Percentiles rank a stretch among this genome's conserved stretches.
phyloP scores from a whole-genome alignment of 2,888 invertebrate genomes.

The Parochlus steinenii region DNA sequence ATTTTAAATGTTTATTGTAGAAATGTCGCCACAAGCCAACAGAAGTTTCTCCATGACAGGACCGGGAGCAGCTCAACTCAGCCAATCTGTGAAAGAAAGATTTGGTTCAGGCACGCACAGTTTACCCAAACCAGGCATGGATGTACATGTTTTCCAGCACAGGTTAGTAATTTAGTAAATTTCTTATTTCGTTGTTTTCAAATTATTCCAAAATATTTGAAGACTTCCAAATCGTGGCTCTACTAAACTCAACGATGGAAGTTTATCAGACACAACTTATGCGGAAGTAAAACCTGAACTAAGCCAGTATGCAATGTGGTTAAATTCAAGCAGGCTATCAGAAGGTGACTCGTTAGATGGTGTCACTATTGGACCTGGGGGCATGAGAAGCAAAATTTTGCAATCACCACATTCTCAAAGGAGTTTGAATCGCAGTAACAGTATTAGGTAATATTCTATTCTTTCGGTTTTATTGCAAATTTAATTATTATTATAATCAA shows the following conservation, averaged over 20 bases:
- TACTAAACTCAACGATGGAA: slow-evolving; percentile 55
- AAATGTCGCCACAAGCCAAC: too few relatives aligned
- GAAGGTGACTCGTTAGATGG: slow-evolving; percentile 83
- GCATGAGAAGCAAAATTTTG: slow-evolving; percentile 7
- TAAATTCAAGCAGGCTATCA: slow-evolving; percentile 71
- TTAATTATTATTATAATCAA: neutral
- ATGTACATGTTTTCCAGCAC: slow-evolving; percentile 41
- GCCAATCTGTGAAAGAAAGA: slow-evolving; percentile 74
- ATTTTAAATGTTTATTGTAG: neutral
- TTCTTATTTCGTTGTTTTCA: neutral
- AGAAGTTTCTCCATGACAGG: slow-evolving; percentile 76
- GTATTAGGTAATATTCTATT: slow-evolving; percentile 56
- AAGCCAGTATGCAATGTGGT: slow-evolving; percentile 72
- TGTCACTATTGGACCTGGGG: slow-evolving; percentile 42
- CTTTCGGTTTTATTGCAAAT: neutral
- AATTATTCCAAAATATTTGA: too few relatives aligned
- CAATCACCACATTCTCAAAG: slow-evolving; percentile 15
- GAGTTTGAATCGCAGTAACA: slow-evolving; percentile 75
- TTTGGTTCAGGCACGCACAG: slow-evolving; percentile 71
- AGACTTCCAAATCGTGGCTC: slow-evolving; percentile 34
- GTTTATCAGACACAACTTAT: slow-evolving; percentile 67
- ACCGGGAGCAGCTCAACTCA: slow-evolving; percentile 69
- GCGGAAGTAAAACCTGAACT: slow-evolving; percentile 59
- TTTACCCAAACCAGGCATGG: slow-evolving; percentile 58
- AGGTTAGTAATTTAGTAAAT: slow-evolving; percentile 2